These are phyloP conservation scores for Spialia ferax DNA, from an alignment of 2,888 invertebrate genomes.

Conservation along the genomic window DNA sequence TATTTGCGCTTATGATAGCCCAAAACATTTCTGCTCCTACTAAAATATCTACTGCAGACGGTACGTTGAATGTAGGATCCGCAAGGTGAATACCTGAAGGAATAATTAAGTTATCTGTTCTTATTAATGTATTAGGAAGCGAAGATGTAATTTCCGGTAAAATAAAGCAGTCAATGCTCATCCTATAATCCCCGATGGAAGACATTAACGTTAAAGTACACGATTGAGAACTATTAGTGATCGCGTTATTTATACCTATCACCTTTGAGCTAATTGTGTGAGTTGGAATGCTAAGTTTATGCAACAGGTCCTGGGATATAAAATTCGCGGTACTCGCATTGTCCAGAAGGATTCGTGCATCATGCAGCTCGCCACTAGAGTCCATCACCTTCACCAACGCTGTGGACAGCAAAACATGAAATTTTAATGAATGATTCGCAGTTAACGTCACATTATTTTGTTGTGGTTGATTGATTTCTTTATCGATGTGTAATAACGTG, in stretches of 20 bases:
- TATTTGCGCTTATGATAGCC: neutral
- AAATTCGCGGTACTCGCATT: slow-evolving; percentile 1
- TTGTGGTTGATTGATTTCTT: neutral
- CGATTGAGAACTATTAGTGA: no score
- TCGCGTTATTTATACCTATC: neutral
- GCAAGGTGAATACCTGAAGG: no score
- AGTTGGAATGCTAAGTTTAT: neutral
- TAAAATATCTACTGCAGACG: neutral
- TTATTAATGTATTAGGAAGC: no score
- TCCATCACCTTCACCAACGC: slow-evolving; percentile 1
- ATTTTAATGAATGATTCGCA: slow-evolving; percentile 1
- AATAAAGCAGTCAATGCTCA: no score
- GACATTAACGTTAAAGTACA: no score
- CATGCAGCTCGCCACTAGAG: neutral
- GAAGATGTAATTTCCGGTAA: no score
- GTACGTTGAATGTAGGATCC: no score
- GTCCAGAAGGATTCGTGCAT: neutral
- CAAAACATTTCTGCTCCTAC: slow-evolving; percentile 4
- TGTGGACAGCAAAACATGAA: neutral
- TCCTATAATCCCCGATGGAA: no score
- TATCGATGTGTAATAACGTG: neutral
- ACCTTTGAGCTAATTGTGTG: neutral
- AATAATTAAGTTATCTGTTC: no score
- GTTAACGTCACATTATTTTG: neutral
- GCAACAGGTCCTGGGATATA: neutral